phyloP scores from a whole-genome alignment of 2,888 invertebrate genomes.

The Panopea generosa region DNA sequence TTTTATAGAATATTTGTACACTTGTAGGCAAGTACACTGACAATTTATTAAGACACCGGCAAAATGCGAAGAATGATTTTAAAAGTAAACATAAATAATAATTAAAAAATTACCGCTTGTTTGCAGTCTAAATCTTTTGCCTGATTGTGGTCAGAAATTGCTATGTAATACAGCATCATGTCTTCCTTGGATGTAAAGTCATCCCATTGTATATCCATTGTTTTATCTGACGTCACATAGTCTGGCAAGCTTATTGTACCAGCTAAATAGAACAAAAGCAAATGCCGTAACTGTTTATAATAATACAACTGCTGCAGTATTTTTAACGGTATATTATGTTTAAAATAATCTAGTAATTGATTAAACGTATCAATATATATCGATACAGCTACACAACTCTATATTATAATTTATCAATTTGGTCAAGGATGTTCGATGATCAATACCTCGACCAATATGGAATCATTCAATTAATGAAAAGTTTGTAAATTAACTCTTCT shows the following conservation, averaged over 20 bases:
- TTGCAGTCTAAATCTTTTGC: constrained; percentile 19
- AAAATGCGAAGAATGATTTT: too few relatives aligned
- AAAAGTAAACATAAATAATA: too few relatives aligned
- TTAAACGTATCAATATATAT: constrained; percentile 68
- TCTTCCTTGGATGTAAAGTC: constrained; percentile 28
- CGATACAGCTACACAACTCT: too few relatives aligned
- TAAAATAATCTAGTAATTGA: constrained; percentile 66
- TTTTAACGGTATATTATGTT: constrained; percentile 70
- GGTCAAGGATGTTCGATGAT: too few relatives aligned
- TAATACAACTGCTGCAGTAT: constrained; percentile 55
- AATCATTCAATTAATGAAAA: too few relatives aligned
- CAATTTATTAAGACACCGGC: too few relatives aligned
- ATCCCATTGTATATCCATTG: constrained; percentile 26
- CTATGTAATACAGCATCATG: constrained; percentile 43
- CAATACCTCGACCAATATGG: too few relatives aligned
- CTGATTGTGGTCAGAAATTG: constrained; percentile 6
- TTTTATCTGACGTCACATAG: constrained; percentile 10
- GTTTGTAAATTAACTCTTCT: too few relatives aligned
- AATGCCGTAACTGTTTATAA: constrained; percentile 49
- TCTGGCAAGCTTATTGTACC: neutral
- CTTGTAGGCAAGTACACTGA: too few relatives aligned
- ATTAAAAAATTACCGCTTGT: constrained; percentile 29
- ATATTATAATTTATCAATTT: constrained; percentile 54
- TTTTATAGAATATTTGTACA: too few relatives aligned
- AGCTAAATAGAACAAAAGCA: neutral